phyloP scores from a whole-genome alignment of 2,888 invertebrate genomes.

The Macrosoma leucophasiata region DNA sequence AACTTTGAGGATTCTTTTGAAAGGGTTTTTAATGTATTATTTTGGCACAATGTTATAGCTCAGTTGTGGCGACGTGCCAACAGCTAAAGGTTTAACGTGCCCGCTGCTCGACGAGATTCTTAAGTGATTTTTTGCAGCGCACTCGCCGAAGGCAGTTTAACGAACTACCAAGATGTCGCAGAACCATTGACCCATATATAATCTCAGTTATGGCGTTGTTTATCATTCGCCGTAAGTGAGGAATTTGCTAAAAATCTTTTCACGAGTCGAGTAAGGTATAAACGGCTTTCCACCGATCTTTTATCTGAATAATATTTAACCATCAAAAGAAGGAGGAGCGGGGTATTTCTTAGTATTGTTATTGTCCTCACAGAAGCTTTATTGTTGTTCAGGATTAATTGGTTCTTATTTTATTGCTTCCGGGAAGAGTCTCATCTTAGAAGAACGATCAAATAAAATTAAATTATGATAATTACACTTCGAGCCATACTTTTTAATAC shows the following conservation, averaged over 20 bases:
- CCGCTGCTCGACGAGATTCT: constrained; percentile 51
- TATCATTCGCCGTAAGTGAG: constrained; percentile 43
- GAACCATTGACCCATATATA: constrained; percentile 58
- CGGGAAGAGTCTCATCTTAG: too few relatives aligned
- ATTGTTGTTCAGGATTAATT: too few relatives aligned
- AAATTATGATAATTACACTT: too few relatives aligned
- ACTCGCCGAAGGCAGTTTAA: constrained; percentile 53
- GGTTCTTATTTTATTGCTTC: too few relatives aligned
- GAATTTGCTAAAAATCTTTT: constrained; percentile 39
- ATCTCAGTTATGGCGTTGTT: constrained; percentile 56
- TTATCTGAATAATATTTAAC: too few relatives aligned
- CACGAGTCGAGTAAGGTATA: constrained; percentile 36
- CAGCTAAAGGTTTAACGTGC: constrained; percentile 64
- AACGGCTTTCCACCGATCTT: too few relatives aligned
- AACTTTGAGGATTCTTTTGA: constrained; percentile 53
- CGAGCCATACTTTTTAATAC: too few relatives aligned
- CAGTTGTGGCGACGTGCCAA: constrained; percentile 55
- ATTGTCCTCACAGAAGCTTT: too few relatives aligned
- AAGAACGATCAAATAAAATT: too few relatives aligned
- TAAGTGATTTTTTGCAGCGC: constrained; percentile 65
- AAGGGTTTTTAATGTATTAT: constrained; percentile 68
- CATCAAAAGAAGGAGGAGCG: too few relatives aligned
- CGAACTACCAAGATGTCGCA: constrained; percentile 65
- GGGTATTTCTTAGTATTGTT: too few relatives aligned
- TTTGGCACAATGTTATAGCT: constrained; percentile 60